These are phyloP conservation scores for Stegostoma tigrinum DNA, from an alignment of 2,113 vertebrate species.

Conservation along the genomic window DNA sequence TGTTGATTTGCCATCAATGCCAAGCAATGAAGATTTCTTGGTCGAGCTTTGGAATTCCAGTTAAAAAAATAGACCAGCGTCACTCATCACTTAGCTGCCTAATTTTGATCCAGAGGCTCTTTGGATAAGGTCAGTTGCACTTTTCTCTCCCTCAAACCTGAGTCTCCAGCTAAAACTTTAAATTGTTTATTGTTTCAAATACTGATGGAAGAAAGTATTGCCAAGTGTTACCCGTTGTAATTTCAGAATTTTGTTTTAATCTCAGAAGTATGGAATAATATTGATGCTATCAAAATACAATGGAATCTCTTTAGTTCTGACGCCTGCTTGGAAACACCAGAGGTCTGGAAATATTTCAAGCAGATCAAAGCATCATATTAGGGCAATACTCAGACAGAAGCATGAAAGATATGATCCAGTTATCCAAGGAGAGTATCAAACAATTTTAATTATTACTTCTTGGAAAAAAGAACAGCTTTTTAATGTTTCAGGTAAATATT, in stretches of 20 bases:
- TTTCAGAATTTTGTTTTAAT: not conserved
- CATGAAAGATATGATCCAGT: too few relatives aligned
- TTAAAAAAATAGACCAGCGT: too few relatives aligned
- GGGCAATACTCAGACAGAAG: not conserved
- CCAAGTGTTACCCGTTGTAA: not conserved
- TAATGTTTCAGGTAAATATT: not conserved
- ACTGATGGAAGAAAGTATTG: not conserved
- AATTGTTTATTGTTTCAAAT: not conserved
- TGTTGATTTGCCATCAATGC: too few relatives aligned
- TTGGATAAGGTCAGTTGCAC: too few relatives aligned
- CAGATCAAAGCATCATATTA: not conserved
- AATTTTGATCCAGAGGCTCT: too few relatives aligned
- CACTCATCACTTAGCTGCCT: too few relatives aligned
- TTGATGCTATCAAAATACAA: not conserved
- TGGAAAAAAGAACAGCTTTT: not conserved
- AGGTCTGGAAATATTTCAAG: not conserved
- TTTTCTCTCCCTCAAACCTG: too few relatives aligned
- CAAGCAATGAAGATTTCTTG: too few relatives aligned
- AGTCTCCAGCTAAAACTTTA: not conserved
- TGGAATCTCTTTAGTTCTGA: too few relatives aligned
- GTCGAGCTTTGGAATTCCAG: too few relatives aligned
- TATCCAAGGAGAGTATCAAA: not conserved
- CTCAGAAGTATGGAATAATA: not conserved
- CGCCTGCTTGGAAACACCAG: not conserved
- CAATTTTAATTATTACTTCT: not conserved